These are phyloP conservation scores for Phyllostomus discolor DNA, from an alignment of 2,113 vertebrate species.

Conservation along the genomic window DNA sequence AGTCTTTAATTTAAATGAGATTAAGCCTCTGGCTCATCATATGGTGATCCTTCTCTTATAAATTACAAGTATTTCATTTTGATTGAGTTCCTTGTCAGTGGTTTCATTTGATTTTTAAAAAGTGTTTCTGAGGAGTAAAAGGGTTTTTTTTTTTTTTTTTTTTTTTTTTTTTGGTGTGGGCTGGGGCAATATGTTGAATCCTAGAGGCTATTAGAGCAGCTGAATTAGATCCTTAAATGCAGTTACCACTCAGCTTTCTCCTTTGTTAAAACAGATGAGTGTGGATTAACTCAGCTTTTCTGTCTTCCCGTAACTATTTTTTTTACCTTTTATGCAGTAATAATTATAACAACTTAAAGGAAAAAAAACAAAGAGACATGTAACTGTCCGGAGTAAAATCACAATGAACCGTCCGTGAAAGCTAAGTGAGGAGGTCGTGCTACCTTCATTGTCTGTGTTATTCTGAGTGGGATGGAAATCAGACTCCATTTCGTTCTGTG, in stretches of 20 bases:
- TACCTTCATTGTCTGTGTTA: background rate
- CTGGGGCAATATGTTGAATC: background rate
- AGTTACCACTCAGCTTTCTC: background rate
- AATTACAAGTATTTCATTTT: conserved; percentile 44
- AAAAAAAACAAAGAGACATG: background rate
- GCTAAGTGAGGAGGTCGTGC: background rate
- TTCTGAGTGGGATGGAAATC: background rate
- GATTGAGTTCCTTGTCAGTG: background rate
- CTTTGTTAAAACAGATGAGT: background rate
- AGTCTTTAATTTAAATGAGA: conserved; percentile 50
- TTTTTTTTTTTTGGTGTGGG: background rate
- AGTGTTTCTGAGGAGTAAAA: background rate
- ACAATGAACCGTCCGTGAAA: background rate
- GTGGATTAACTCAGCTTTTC: background rate
- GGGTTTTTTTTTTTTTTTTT: background rate
- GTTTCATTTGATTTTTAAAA: background rate
- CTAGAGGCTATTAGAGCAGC: background rate
- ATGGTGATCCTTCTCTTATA: conserved; percentile 7
- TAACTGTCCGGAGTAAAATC: background rate
- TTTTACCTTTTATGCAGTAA: background rate
- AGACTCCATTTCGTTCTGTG: background rate
- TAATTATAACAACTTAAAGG: conserved; percentile 9
- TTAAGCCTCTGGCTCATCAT: conserved; percentile 13
- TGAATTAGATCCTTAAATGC: background rate
- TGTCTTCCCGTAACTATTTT: background rate